Conservation (phyloP, 1,140 invertebrate genomes). For the Pygmarrhopalites habei region DNA sequence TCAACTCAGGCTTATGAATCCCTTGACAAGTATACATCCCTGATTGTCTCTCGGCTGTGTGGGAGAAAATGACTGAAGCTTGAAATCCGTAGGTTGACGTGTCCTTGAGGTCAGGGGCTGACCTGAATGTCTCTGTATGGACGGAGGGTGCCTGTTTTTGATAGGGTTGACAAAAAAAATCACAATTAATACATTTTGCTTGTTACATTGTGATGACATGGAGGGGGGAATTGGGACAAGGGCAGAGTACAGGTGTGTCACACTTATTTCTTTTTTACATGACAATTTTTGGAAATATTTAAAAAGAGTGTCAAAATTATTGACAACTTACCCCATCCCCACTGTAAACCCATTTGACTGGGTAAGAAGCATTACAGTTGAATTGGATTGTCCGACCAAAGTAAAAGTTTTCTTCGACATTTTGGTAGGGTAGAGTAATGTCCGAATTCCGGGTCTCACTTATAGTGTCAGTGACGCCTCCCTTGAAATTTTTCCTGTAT, state of each 20-base stretch:
- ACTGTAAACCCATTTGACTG: conserved; percentile 18
- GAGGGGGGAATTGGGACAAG: no score
- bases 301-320: no score
- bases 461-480: neutral
- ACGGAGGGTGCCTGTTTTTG: conserved; percentile 23
- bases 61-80: conserved; percentile 22
- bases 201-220: no score
- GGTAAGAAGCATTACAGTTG: conserved; percentile 15
- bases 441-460: conserved; percentile 6
- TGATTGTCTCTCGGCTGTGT: conserved; percentile 20
- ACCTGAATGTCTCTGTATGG: conserved; percentile 22
- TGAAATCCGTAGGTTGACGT: conserved; percentile 9
- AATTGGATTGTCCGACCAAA: conserved; percentile 18
- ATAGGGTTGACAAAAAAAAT: no score
- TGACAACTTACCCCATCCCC: conserved; percentile 20
- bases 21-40: conserved; percentile 28
- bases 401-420: conserved; percentile 19
- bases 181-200: neutral
- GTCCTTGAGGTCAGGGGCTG: conserved; percentile 16
- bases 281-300: no score
- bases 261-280: no score
- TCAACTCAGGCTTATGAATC: conserved; percentile 8
- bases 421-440: conserved; percentile 6
- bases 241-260: no score
- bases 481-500: conserved; percentile 14